phyloP scores from a whole-genome alignment of 2,888 invertebrate species.

The Punctoribates punctum region DNA sequence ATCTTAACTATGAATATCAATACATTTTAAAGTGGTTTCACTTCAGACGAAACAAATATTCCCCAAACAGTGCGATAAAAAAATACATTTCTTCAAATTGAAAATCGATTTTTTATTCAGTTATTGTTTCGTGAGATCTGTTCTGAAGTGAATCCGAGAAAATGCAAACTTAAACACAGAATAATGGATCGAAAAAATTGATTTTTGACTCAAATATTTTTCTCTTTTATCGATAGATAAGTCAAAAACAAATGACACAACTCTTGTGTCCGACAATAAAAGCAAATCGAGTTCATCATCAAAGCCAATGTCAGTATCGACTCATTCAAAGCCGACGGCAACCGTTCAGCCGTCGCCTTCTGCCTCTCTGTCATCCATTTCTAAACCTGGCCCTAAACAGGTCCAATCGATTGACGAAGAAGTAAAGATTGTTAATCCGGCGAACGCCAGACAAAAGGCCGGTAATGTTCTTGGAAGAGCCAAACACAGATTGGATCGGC shows the following conservation, averaged over 20 bases:
- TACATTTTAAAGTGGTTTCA: neutral
- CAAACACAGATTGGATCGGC: constrained; percentile 68
- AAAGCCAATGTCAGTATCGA: neutral
- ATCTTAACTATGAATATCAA: neutral
- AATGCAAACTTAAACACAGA: too few species aligned
- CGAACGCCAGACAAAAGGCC: constrained; percentile 55
- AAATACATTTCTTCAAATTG: too few species aligned
- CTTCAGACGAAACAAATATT: neutral
- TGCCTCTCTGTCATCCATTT: neutral
- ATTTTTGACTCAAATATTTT: too few species aligned
- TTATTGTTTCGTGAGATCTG: too few species aligned
- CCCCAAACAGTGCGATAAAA: neutral
- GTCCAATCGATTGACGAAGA: constrained; percentile 9
- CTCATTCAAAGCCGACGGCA: constrained; percentile 5
- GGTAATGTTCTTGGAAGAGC: constrained; percentile 74
- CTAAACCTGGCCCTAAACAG: neutral
- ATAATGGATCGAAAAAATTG: too few species aligned
- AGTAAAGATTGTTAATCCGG: constrained; percentile 22
- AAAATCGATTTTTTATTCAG: too few species aligned
- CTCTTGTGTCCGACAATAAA: neutral
- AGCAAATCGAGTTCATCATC: neutral
- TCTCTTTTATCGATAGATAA: too few species aligned
- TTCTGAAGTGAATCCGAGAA: too few species aligned
- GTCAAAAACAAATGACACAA: neutral
- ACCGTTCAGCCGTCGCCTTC: constrained; percentile 9